Base-by-base conservation (phyloP, 2,888 invertebrate genomes). In the Norana najaformis region DNA sequence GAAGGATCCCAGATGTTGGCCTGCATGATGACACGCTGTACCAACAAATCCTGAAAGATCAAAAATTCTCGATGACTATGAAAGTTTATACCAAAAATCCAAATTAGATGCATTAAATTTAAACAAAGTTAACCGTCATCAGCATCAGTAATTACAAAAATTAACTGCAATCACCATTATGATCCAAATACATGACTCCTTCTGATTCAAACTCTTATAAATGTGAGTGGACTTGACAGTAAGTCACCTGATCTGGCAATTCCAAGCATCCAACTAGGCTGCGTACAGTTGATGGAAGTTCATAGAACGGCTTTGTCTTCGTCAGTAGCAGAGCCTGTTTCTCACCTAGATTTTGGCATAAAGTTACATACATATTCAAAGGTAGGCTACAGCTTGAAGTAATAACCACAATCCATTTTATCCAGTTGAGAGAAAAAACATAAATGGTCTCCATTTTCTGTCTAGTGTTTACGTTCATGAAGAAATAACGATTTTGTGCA, bases 321-420 rank as follows among this genome's bases (percentile, higher is more conserved):
- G 97, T 97, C 14, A 98, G 95, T n/a, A 97, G 95, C 95, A 97
- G 96, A 0, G 97, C 97, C 95, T 98, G 98, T 2, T 96, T 94
- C 89, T 97, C 93, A 23, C 97, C 98, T 95, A 96, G 96, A 38
- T 97, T 93, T 8, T 95, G 18, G 8, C n/a, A 69, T 69, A 69
- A 8, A n/a, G 69, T 69, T n/a, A 69, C 69, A 69, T n/a, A n/a
- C n/a, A n/a, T n/a, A n/a, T 8, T 69, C n/a, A 69, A 69, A 13
- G n/a, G 13, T 11, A 69, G 8, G 11, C n/a, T 69, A 69, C n/a
- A 69, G n/a, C n/a, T n/a, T 69, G 69, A 69, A 69, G 30, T n/a
- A 69, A n/a, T 69, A 69, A 69, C 69, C 8, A 69, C 30, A 69
- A 69, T n/a, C 69, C 69, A 69, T n/a, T 8, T n/a, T n/a, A 13